Evolutionary conservation across 2,888 invertebrate species (phyloP).

Genomic region (Invenusta paracnida): DNA sequence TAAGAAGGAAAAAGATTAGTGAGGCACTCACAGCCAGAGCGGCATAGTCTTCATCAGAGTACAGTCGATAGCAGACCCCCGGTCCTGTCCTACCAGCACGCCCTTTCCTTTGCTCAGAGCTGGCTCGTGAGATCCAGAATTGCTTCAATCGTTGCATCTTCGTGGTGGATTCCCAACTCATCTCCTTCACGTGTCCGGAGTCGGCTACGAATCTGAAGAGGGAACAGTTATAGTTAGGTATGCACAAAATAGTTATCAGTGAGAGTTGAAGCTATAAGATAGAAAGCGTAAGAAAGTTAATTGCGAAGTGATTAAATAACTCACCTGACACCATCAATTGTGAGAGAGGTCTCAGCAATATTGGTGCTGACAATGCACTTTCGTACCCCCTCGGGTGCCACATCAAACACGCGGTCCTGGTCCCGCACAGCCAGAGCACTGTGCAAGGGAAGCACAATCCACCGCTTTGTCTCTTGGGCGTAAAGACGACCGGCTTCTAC

Average conservation of each 20-base stretch:
- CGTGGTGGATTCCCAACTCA: conserved; percentile 84
- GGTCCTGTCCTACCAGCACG: conserved; percentile 66
- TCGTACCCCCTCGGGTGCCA: conserved; percentile 83
- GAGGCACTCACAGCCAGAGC: conserved; percentile 54
- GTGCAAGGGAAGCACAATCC: conserved; percentile 88
- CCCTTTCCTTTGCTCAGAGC: conserved; percentile 91
- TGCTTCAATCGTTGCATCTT: conserved; percentile 81
- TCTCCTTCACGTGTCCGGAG: conserved; percentile 69
- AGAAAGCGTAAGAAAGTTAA: too few relatives aligned
- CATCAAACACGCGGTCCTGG: conserved; percentile 76
- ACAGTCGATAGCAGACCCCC: conserved; percentile 73
- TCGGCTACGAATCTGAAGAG: conserved; percentile 32
- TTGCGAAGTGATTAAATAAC: too few relatives aligned
- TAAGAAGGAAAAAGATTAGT: too few relatives aligned
- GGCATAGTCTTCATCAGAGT: conserved; percentile 74
- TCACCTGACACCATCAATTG: conserved; percentile 94
- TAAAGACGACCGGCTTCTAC: conserved; percentile 81
- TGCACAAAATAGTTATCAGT: too few relatives aligned
- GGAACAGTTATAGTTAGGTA: too few relatives aligned
- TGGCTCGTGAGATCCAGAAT: conserved; percentile 93
- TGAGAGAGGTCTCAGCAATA: conserved; percentile 95
- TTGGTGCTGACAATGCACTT: conserved; percentile 97
- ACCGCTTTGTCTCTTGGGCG: conserved; percentile 70
- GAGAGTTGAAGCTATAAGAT: too few relatives aligned
- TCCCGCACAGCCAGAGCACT: conserved; percentile 84